Base-by-base conservation (phyloP, 2,888 invertebrate genomes). In the Tipula lateralis region DNA sequence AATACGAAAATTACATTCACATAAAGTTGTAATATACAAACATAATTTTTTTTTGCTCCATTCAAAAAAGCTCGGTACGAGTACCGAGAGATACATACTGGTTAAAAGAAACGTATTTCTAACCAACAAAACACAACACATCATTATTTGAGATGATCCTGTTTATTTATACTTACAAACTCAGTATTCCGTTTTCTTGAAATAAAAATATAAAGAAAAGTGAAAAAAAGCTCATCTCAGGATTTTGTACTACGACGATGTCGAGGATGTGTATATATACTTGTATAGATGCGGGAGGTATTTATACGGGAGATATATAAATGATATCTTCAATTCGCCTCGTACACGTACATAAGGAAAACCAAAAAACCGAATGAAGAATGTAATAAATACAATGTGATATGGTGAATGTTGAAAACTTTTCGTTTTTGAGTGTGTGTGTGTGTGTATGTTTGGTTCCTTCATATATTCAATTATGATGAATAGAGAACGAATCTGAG, bases 311-410 rank as follows among this genome's bases (percentile, higher is more conserved):
- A 24, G 24, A 66, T 19, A 24, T 66, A 66, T 66, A 66, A 66
- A 66, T 66, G 66, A 66, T 66, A 66, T 66, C 66, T 24, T 66
- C 24, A 12, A 24, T n/a, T n/a, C n/a, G n/a, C 66, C 24, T 12
- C 9, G 66, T 9, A 66, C 24, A 24, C 9, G 6, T 24, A 12
- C 2, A 66, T 24, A 24, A 24, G 66, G 12, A 66, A 24, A 66
- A 66, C 66, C 12, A 66, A n/a, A n/a, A n/a, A n/a, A n/a, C n/a
- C 13, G 13, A 66, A 66, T 24, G 66, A 24, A 24, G 19, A 6
- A 50, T 50, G 50, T 50, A 50, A 66, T 66, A 66, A 66, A 66
- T 66, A 66, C 66, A 66, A 66, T 66, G 66, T 66, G 66, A 66
- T 66, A 16, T n/a, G 39, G n/a, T 44, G 44, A 44, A 44, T 44